Percentiles rank a stretch among this genome's conserved stretches.
phyloP scores from a whole-genome alignment of 2,888 invertebrate species.

The Philopedon plagiatum region DNA sequence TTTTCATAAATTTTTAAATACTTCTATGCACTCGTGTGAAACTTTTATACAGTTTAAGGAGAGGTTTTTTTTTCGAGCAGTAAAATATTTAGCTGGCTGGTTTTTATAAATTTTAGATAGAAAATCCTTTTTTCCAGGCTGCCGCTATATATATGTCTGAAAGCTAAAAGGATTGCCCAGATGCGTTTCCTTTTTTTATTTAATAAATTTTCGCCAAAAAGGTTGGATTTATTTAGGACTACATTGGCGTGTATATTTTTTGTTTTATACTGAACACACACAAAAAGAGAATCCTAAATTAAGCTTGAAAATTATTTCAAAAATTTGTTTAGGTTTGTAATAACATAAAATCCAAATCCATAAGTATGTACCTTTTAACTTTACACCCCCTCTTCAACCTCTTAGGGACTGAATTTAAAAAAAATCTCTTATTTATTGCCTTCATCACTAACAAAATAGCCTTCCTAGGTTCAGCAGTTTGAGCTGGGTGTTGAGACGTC shows the following conservation, averaged over 20 bases:
- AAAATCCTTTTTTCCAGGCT: neutral
- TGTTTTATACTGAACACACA: neutral
- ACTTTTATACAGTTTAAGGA: neutral
- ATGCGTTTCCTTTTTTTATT: neutral
- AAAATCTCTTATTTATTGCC: too few relatives aligned
- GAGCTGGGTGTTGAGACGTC: too few relatives aligned
- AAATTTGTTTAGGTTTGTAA: too few relatives aligned
- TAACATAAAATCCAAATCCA: too few relatives aligned
- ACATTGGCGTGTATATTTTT: neutral
- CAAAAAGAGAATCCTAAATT: too few relatives aligned
- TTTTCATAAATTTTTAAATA: neutral
- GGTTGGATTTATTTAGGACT: neutral
- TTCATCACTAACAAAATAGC: too few relatives aligned
- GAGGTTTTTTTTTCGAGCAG: neutral
- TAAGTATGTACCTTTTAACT: too few relatives aligned
- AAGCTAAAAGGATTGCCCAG: neutral
- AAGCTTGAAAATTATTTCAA: too few relatives aligned
- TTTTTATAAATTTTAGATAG: neutral
- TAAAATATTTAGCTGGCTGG: neutral
- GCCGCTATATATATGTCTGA: neutral
- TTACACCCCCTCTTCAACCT: too few relatives aligned
- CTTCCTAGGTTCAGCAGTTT: too few relatives aligned
- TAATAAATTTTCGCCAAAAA: neutral
- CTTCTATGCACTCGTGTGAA: neutral
- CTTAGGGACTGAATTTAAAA: too few relatives aligned